phyloP scores from a whole-genome alignment of 1,140 invertebrate species.

The Vollenhovia emeryi region DNA sequence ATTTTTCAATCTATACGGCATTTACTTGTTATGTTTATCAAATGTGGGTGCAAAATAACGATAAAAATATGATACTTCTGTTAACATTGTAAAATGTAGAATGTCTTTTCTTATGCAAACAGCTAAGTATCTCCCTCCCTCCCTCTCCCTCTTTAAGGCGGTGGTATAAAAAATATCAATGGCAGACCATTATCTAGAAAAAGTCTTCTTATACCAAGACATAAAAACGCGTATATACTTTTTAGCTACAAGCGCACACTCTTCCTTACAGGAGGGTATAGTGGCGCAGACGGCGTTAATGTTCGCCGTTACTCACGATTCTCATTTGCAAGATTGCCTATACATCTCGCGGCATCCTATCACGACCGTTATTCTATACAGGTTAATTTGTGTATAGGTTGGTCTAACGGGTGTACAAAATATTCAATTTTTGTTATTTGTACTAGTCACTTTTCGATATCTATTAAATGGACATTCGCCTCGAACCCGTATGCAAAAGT shows the following conservation, averaged over 20 bases:
- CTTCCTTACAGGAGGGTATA: slow-evolving; percentile 48
- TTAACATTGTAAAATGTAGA: slow-evolving; percentile 12
- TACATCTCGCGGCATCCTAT: slow-evolving; percentile 83
- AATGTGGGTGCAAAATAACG: slow-evolving; percentile 6
- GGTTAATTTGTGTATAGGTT: slow-evolving; percentile 69
- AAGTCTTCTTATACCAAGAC: slow-evolving; percentile 61
- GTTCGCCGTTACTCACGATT: slow-evolving; percentile 84
- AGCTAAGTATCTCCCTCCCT: not conserved
- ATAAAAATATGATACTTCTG: slow-evolving; percentile 45
- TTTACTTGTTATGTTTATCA: slow-evolving; percentile 37
- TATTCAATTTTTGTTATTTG: slow-evolving; percentile 39
- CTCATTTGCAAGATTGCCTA: slow-evolving; percentile 85
- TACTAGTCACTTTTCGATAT: not conserved
- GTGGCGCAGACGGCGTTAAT: slow-evolving; percentile 80
- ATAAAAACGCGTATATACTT: slow-evolving; percentile 59
- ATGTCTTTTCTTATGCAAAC: slow-evolving; percentile 57
- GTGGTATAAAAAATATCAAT: slow-evolving; percentile 70
- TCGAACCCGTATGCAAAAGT: not conserved
- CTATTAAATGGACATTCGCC: not conserved
- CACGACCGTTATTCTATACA: slow-evolving; percentile 79
- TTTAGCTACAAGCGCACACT: slow-evolving; percentile 37
- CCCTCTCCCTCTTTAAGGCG: not conserved
- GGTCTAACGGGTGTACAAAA: slow-evolving; percentile 77
- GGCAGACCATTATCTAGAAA: slow-evolving; percentile 68
- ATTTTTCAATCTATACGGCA: not conserved